These are phyloP conservation scores for Amphiura filiformis DNA, from an alignment of 35 echinoderm and acorn worm species.

Conservation along the genomic window DNA sequence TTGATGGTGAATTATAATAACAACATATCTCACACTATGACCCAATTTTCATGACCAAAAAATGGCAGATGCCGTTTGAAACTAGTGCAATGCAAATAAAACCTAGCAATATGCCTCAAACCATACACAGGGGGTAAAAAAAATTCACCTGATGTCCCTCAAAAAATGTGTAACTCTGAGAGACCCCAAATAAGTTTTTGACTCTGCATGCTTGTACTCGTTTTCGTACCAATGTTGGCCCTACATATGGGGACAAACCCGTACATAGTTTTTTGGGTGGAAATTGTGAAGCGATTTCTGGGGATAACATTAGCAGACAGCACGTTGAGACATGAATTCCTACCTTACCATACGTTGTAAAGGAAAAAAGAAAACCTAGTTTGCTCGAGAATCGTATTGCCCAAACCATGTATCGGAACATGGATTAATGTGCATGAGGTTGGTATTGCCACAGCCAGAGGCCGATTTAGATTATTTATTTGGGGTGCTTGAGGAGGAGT, in stretches of 20 bases:
- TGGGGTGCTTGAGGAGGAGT: background rate
- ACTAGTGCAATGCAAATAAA: background rate
- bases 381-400: background rate
- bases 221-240: background rate
- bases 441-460: background rate
- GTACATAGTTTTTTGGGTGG: background rate
- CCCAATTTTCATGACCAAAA: background rate
- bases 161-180: background rate
- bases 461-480: background rate
- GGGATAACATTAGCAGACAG: slow-evolving; percentile 7
- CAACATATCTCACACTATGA: background rate
- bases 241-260: background rate
- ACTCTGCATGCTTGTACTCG: slow-evolving; percentile 6
- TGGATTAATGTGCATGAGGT: background rate
- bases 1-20: background rate
- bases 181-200: background rate
- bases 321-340: slow-evolving; percentile 10
- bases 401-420: background rate
- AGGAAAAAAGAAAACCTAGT: slow-evolving; percentile 1
- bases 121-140: background rate
- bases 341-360: background rate
- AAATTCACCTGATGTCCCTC: background rate
- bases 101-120: background rate
- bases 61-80: background rate
- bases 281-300: background rate